Evolutionary conservation across 2,113 vertebrate genomes (phyloP).

Genomic region (Spizaetus ornatus): DNA sequence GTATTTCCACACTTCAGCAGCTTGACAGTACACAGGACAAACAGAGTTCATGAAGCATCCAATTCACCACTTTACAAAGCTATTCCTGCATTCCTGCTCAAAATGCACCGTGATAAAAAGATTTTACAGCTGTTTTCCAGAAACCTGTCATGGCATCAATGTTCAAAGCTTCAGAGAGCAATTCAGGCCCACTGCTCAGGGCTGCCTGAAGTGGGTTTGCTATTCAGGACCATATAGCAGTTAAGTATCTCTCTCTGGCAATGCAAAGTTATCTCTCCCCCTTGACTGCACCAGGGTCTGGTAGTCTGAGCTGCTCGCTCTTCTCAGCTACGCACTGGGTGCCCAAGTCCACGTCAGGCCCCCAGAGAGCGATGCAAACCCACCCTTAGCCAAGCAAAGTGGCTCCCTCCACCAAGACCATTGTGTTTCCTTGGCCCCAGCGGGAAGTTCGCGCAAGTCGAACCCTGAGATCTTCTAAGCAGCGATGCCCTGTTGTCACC

Average conservation of each 20-base stretch:
- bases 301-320: neutral
- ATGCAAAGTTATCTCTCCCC: neutral
- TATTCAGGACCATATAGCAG: neutral
- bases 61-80: neutral
- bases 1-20: neutral
- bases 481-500: neutral
- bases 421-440: rapidly evolving
- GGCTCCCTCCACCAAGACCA: neutral
- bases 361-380: neutral
- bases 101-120: neutral
- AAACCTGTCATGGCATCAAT: neutral
- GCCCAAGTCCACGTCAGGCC: neutral
- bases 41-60: neutral
- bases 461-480: neutral
- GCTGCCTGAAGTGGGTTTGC: neutral
- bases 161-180: neutral
- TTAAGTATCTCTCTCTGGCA: neutral
- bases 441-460: neutral
- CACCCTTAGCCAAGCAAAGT: neutral
- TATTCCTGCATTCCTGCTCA: neutral
- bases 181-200: neutral
- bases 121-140: neutral
- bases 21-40: neutral
- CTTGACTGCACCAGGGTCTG: neutral
- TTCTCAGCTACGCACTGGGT: neutral